Base-by-base conservation (phyloP, 2,888 invertebrate species). In the Gymnocheta viridis region DNA sequence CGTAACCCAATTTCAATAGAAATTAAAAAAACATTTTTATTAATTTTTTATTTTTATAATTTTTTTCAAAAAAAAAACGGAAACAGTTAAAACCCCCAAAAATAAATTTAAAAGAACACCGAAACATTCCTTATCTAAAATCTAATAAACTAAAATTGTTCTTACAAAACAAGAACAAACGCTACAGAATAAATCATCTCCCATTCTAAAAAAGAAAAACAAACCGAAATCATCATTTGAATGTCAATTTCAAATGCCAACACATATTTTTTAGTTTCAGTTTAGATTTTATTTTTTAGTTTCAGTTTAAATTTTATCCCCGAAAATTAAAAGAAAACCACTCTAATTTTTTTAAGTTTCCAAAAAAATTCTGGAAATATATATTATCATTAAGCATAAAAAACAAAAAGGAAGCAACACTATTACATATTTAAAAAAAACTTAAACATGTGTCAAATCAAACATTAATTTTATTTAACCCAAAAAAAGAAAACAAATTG, bases 371-470 rank as follows among this genome's bases (percentile, higher is more conserved):
- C 6, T 4, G 3, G 10, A 54, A 27, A 3, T n/a, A 22, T 19
- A 67, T 17, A 27, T 47, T 67, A 66, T 76, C 44, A 38, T 17
- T 22, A 5, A 54, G 4, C 5, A 14, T 24, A 38, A 38, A 22
- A 4, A 24, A 44, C 44, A n/a, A 47, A 58, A 47, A 51, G n/a
- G n/a, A n/a, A n/a, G 9, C 41, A 38, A 64, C 22, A 44, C 19
- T 24, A 19, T 41, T 58, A 66, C 66, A 66, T 60, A 70, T 19
- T 62, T 19, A 41, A 32, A n/a, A 58, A 72, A 24, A 38, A 54
- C 32, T 5, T 54, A 67, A 82, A 78, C 83, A 80, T 80, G 60
- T 80, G 77, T 83, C 54, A 47, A 54, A 67, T 77, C 17, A 62
- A 44, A 35, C 47, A 60, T 84, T 72, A 41, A 35, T 76, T 56